Base-by-base conservation (phyloP, 2,797 vertebrate species). In the Avahi laniger region DNA sequence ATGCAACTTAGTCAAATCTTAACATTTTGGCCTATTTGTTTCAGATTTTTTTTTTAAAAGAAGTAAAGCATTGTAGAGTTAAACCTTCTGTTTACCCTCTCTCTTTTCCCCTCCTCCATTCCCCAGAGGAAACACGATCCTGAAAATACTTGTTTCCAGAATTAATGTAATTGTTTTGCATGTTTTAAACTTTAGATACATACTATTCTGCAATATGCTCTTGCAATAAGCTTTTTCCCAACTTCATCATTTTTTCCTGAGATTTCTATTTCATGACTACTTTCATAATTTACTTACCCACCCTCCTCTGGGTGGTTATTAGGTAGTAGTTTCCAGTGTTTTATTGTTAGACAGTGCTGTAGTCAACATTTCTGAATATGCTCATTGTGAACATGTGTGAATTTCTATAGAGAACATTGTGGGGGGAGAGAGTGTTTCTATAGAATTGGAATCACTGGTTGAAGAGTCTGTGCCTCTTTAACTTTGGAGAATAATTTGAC, bases 91-190 rank as follows among this genome's bases (percentile, higher is more conserved):
- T 85, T 18, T 70, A 70, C 12, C 14, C 9, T 85, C n/a, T 75
- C 20, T 46, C 33, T 88, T 93, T 52, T 50, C 22, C 8, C 9
- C 30, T 20, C n/a, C 43, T 20, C n/a, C 43, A 7, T 67, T 73
- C 65, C 59, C n/a, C 26, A 63, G 26, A 82, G 70, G 48, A 96
- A 54, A 93, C 30, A 75, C n/a, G 80, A 41, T 88, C 38, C n/a
- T 70, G 35, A 91, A 63, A 83, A 33, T 92, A 59, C 90, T 93
- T 92, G 26, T 94, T 76, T 81, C 38, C 59, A 76, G 84, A 43
- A 59, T 52, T 89, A 93, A 80, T 75, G 17, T 88, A 81, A 30
- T 88, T 81, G 38, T 76, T 95, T 95, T 91, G 17, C 15, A 43
- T 85, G 35, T 81, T 93, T 76, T 46, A 95, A 73, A 57, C 24